Evolutionary conservation across 2,797 vertebrate genomes (phyloP).

Genomic region (Squalus acanthias): DNA sequence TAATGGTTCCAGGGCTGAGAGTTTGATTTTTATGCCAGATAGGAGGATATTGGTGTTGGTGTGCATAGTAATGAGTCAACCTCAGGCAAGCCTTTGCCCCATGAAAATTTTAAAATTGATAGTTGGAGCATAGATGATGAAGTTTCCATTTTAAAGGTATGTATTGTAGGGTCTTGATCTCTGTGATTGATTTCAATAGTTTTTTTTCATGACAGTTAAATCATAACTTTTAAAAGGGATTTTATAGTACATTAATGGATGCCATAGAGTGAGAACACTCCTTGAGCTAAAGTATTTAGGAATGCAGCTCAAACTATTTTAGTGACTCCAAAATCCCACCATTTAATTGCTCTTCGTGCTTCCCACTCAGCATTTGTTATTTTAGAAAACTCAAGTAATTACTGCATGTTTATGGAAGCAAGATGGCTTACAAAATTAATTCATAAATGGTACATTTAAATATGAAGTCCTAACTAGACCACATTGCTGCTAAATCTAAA

Average conservation of each 20-base stretch:
- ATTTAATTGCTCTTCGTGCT: background rate
- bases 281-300: background rate
- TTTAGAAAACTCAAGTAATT: background rate
- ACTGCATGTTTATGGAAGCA: background rate
- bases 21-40: background rate
- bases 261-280: background rate
- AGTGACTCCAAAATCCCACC: background rate
- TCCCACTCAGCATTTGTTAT: background rate
- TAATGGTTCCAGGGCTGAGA: background rate
- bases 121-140: background rate
- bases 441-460: background rate
- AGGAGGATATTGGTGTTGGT: background rate
- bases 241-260: background rate
- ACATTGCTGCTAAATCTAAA: background rate
- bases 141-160: background rate
- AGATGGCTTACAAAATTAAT: constrained; percentile 1
- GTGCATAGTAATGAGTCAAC: background rate
- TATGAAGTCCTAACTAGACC: background rate
- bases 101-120: background rate
- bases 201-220: background rate
- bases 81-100: background rate
- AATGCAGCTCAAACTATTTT: background rate
- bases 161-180: background rate
- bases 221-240: background rate
- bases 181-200: background rate